phyloP scores from a whole-genome alignment of 2,113 vertebrate genomes.

The Baryphthengus martii region DNA sequence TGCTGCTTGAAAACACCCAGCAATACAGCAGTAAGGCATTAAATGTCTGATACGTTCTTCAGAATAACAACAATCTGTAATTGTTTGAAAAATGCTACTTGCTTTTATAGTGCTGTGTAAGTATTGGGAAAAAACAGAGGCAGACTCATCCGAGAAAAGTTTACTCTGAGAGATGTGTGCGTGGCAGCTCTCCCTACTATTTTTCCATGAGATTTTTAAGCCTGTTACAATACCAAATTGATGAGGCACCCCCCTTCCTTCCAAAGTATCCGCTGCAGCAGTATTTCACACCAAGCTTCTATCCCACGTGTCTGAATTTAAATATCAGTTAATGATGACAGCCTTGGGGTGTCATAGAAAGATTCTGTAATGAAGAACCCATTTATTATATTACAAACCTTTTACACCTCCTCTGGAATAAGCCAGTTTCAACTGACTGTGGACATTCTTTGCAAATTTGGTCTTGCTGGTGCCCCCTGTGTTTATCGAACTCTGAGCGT shows the following conservation, averaged over 20 bases:
- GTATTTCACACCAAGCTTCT: not conserved
- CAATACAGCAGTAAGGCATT: not conserved
- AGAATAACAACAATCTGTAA: not conserved
- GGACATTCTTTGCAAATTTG: not conserved
- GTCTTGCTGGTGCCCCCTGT: not conserved
- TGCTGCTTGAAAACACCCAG: not conserved
- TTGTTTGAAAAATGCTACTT: not conserved
- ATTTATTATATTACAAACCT: not conserved
- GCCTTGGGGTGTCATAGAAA: not conserved
- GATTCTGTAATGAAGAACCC: not conserved
- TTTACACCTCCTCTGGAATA: not conserved
- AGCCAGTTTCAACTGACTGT: not conserved
- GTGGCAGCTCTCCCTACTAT: not conserved
- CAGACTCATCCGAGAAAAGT: not conserved
- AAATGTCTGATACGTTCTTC: not conserved
- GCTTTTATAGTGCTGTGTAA: not conserved
- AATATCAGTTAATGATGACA: not conserved
- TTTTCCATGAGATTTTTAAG: not conserved
- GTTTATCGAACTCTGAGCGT: not conserved
- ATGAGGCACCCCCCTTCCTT: not conserved
- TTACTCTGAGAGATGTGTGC: not conserved
- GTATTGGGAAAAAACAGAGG: not conserved
- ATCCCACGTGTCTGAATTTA: not conserved
- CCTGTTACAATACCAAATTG: not conserved
- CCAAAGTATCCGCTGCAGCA: not conserved